Conservation (phyloP, 1,140 invertebrate species). For the Cotesia typhae region DNA sequence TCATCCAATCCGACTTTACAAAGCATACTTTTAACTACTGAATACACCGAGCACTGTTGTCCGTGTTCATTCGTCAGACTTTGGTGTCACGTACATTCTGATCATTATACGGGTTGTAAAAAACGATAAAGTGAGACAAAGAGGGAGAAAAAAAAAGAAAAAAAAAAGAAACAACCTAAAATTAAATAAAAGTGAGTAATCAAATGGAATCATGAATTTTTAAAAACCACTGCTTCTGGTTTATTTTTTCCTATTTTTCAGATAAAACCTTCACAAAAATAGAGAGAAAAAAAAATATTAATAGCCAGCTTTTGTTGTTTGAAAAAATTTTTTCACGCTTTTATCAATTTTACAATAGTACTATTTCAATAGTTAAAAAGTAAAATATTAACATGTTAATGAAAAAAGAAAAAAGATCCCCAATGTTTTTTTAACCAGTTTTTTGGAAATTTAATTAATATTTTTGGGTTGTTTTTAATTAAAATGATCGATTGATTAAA, state of each 20-base stretch:
- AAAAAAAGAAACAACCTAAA: too few species aligned
- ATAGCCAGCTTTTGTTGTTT: neutral
- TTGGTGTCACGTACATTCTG: conserved; percentile 35
- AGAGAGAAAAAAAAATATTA: neutral
- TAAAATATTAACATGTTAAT: neutral
- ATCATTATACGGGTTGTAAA: conserved; percentile 40
- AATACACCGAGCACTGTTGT: conserved; percentile 42
- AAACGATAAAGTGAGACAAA: too few species aligned
- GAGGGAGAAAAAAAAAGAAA: too few species aligned
- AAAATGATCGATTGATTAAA: too few species aligned
- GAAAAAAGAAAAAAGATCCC: too few species aligned
- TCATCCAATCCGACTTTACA: conserved; percentile 35
- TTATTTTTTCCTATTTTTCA: neutral
- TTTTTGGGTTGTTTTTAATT: too few species aligned
- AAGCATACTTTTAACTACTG: conserved; percentile 8
- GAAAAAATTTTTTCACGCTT: neutral
- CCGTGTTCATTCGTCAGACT: neutral
- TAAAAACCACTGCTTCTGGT: neutral
- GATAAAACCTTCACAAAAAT: neutral
- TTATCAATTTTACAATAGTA: neutral
- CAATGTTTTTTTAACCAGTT: too few species aligned
- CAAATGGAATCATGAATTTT: conserved; percentile 18
- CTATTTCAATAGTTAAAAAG: neutral
- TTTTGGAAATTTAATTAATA: too few species aligned
- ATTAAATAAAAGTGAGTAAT: conserved; percentile 40